These are phyloP conservation scores for Euplexia lucipara DNA, from an alignment of 2,888 invertebrate species.

Conservation along the genomic window DNA sequence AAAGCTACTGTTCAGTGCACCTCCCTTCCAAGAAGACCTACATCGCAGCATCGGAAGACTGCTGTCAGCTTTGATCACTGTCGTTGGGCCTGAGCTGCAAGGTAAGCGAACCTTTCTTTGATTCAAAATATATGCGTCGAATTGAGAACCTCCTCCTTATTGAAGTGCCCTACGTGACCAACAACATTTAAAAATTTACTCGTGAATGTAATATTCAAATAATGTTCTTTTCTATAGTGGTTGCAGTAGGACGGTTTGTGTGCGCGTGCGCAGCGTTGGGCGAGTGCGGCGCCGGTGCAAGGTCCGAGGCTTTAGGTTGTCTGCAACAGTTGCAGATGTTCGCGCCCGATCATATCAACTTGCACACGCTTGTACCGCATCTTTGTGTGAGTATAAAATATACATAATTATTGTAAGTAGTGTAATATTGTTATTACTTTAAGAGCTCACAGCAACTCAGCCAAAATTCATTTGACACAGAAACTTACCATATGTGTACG, in stretches of 20 bases:
- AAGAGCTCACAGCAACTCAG: too few species aligned
- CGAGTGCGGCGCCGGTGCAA: constrained; percentile 97
- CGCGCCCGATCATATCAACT: constrained; percentile 98
- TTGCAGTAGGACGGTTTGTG: constrained; percentile 92
- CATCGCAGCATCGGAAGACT: constrained; percentile 97
- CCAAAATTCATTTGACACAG: too few species aligned
- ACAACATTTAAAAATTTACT: too few species aligned
- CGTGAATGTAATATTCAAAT: background rate
- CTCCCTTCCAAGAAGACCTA: constrained; percentile 97
- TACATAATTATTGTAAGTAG: background rate
- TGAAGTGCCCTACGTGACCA: too few species aligned
- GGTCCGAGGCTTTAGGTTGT: constrained; percentile 98
- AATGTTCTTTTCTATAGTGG: constrained; percentile 67
- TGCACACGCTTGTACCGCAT: constrained; percentile 97
- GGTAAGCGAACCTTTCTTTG: constrained; percentile 92
- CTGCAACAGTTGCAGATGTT: constrained; percentile 99
- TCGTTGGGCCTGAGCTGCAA: constrained; percentile 99
- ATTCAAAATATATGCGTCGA: too few species aligned
- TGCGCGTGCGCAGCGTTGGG: constrained; percentile 98
- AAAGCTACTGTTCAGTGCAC: constrained; percentile 96
- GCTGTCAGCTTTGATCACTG: constrained; percentile 98
- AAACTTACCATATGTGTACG: too few species aligned
- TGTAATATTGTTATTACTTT: too few species aligned
- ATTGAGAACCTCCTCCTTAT: too few species aligned
- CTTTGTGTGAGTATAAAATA: constrained; percentile 94